Percentiles rank a stretch among this genome's conserved stretches.
Conservation (phyloP, 2,797 vertebrate genomes). For the Phoeniculus purpureus region DNA sequence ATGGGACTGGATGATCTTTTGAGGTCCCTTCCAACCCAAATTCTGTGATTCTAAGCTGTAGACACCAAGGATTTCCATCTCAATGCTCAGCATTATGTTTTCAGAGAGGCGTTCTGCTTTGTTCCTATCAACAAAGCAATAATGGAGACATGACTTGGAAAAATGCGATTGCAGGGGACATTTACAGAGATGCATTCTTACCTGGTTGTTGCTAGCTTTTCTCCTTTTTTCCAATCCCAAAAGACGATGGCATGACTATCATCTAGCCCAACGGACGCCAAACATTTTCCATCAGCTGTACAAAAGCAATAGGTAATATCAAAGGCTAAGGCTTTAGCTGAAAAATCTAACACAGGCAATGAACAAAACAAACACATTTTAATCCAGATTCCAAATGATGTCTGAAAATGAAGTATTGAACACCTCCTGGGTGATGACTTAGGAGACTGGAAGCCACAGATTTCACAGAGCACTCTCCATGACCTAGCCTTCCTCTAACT, state of each 20-base stretch:
- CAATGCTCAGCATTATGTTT: neutral
- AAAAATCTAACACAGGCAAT: neutral
- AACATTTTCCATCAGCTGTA: conserved; percentile 92
- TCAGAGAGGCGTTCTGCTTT: neutral
- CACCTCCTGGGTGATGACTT: neutral
- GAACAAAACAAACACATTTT: neutral
- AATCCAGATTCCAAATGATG: neutral
- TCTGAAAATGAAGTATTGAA: neutral
- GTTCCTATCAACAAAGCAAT: neutral
- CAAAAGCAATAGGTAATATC: conserved; percentile 62
- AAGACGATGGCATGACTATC: conserved; percentile 92
- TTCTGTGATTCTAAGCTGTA: neutral
- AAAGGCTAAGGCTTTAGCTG: conserved; percentile 17
- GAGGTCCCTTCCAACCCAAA: no score
- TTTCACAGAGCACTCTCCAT: neutral
- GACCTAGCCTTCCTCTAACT: neutral
- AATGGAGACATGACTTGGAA: neutral
- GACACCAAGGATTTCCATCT: neutral
- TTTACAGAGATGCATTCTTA: conserved; percentile 57
- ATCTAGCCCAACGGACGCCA: conserved; percentile 92
- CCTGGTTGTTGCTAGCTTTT: conserved; percentile 92
- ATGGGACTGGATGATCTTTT: no score
- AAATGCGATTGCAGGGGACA: neutral
- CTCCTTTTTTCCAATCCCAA: conserved; percentile 99
- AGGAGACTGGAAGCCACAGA: neutral